These are phyloP conservation scores for Trichonephila clavata DNA, from an alignment of 1,140 invertebrate species.

Conservation along the genomic window DNA sequence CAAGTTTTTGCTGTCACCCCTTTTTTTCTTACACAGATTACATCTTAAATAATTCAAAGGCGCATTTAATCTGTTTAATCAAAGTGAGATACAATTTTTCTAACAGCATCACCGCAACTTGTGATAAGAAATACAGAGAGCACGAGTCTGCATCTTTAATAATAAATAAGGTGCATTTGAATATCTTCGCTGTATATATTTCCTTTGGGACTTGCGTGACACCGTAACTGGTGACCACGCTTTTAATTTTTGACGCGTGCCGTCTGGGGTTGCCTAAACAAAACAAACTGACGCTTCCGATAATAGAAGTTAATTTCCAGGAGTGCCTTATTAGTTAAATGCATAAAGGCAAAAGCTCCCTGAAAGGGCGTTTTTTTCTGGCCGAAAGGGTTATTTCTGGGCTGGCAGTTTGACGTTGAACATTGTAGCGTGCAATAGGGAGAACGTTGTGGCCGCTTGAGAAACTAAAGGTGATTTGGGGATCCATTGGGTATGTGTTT, in stretches of 20 bases:
- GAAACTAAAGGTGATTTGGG: too few species aligned
- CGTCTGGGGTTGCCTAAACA: neutral
- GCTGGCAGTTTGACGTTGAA: neutral
- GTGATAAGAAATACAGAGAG: neutral
- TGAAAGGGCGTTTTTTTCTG: neutral
- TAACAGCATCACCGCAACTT: neutral
- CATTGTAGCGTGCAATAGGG: too few species aligned
- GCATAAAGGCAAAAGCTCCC: neutral
- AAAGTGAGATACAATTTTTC: neutral
- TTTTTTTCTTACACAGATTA: neutral
- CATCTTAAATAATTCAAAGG: neutral
- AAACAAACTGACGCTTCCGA: neutral
- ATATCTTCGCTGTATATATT: neutral
- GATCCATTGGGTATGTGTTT: too few species aligned
- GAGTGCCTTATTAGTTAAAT: constrained; percentile 18
- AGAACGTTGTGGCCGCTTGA: too few species aligned
- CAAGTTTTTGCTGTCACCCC: too few species aligned
- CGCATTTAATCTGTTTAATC: neutral
- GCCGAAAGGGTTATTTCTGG: neutral
- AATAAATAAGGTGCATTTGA: neutral
- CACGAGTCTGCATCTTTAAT: neutral
- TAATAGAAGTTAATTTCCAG: neutral
- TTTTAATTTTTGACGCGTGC: neutral
- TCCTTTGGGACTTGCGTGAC: neutral
- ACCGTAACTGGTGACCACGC: neutral